These are phyloP conservation scores for Patella ulyssiponensis DNA, from an alignment of 2,888 invertebrate genomes.

Conservation along the genomic window DNA sequence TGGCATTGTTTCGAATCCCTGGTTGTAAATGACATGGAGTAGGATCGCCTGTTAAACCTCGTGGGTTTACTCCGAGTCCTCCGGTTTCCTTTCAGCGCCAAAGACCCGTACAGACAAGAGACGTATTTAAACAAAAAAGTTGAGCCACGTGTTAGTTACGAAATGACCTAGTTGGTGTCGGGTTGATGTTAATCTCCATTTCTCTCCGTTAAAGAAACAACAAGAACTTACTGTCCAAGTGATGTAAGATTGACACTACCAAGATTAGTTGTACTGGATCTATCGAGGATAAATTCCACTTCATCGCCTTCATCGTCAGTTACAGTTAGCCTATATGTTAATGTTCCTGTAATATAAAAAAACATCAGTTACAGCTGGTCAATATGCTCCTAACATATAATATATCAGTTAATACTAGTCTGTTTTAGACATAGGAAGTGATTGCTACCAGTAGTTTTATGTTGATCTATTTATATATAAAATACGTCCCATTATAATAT, in stretches of 20 bases:
- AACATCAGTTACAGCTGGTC: neutral
- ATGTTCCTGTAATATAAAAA: neutral
- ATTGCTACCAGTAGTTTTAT: neutral
- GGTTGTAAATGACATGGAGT: too few species aligned
- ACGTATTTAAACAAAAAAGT: too few species aligned
- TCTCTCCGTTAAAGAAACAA: neutral
- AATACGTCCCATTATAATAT: too few species aligned
- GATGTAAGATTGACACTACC: slow-evolving; percentile 1
- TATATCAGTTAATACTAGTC: neutral
- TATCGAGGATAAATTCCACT: neutral
- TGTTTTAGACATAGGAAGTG: neutral
- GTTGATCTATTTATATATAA: too few species aligned
- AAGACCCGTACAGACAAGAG: too few species aligned
- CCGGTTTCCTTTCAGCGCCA: too few species aligned
- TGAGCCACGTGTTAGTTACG: too few species aligned
- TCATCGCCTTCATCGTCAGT: neutral
- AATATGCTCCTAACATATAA: neutral
- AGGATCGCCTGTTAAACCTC: too few species aligned
- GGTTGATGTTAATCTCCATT: too few species aligned
- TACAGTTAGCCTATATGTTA: neutral
- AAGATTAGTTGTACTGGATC: neutral
- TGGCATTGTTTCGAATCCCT: too few species aligned
- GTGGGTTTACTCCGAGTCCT: too few species aligned
- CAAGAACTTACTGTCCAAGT: neutral
- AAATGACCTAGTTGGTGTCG: too few species aligned